These are phyloP conservation scores for Zaprionus vittiger DNA, from an alignment of 1,140 invertebrate species.

Conservation along the genomic window DNA sequence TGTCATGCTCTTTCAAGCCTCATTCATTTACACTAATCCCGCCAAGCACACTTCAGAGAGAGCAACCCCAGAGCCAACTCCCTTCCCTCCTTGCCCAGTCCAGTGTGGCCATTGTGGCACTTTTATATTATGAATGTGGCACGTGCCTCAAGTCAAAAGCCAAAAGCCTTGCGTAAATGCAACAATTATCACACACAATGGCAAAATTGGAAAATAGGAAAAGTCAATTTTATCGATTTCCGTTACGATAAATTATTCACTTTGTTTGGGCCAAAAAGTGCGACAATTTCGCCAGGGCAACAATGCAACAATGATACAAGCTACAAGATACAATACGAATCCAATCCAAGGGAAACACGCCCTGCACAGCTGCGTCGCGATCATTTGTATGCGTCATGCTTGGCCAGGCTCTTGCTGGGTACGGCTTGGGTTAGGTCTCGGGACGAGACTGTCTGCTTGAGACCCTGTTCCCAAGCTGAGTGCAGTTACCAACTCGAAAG, in stretches of 20 bases:
- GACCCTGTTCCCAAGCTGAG: constrained; percentile 10
- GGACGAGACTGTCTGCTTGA: neutral
- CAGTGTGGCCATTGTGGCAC: constrained; percentile 26
- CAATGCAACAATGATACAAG: neutral
- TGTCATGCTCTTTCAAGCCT: constrained; percentile 36
- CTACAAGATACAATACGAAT: neutral
- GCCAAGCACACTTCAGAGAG: constrained; percentile 20
- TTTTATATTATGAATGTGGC: constrained; percentile 8
- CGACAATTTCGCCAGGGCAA: neutral
- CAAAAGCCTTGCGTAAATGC: constrained; percentile 48
- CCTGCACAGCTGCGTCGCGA: constrained; percentile 6
- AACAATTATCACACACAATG: constrained; percentile 54
- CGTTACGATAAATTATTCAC: constrained; percentile 34
- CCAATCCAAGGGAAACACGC: neutral
- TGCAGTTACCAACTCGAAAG: neutral
- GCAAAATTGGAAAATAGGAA: constrained; percentile 18
- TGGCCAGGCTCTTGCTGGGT: constrained; percentile 1
- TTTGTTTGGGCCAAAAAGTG: constrained; percentile 20
- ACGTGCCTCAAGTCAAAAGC: constrained; percentile 66
- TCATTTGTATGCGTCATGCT: constrained; percentile 71
- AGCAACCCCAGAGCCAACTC: constrained; percentile 8
- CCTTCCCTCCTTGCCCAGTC: constrained; percentile 13
- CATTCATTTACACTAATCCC: constrained; percentile 47
- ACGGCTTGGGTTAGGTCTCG: constrained; percentile 22
- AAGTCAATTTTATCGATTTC: constrained; percentile 39